These are phyloP conservation scores for Latrodectus elegans DNA, from an alignment of 2,888 invertebrate species.

Conservation along the genomic window DNA sequence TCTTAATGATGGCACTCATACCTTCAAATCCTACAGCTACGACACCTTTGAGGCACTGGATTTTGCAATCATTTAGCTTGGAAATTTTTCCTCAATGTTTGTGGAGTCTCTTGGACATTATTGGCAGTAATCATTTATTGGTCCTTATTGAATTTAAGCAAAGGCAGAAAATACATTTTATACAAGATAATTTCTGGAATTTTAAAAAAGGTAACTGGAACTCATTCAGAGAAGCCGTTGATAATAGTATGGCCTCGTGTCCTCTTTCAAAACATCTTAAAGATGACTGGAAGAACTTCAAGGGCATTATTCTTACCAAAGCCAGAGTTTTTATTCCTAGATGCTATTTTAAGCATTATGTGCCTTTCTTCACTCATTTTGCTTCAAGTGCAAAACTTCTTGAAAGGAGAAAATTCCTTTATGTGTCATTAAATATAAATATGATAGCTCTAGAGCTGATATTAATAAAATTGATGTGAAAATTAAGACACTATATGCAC, in stretches of 20 bases:
- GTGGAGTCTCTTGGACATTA: slow-evolving; percentile 18
- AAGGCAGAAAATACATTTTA: slow-evolving; percentile 6
- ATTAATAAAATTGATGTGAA: neutral
- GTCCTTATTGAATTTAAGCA: slow-evolving; percentile 20
- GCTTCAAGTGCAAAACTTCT: slow-evolving; percentile 15
- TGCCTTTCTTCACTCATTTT: slow-evolving; percentile 20
- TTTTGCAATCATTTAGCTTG: slow-evolving; percentile 8
- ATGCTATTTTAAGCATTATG: slow-evolving; percentile 20
- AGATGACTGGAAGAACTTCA: slow-evolving; percentile 11
- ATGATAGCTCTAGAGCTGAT: neutral
- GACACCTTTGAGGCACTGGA: neutral
- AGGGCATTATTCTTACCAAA: slow-evolving; percentile 1
- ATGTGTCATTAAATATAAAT: neutral
- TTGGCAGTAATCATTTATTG: slow-evolving; percentile 16
- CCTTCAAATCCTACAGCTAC: too few species aligned
- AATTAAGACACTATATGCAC: neutral
- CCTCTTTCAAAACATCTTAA: neutral
- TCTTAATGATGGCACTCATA: too few species aligned
- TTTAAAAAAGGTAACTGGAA: slow-evolving; percentile 2
- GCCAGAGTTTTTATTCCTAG: neutral
- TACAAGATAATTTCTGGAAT: slow-evolving; percentile 8
- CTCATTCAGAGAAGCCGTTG: slow-evolving; percentile 13
- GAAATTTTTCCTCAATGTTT: slow-evolving; percentile 10
- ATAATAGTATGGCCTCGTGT: neutral
- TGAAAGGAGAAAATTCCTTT: neutral